Evolutionary conservation across 2,113 vertebrate species (phyloP).

Genomic region (Montifringilla adamsi): DNA sequence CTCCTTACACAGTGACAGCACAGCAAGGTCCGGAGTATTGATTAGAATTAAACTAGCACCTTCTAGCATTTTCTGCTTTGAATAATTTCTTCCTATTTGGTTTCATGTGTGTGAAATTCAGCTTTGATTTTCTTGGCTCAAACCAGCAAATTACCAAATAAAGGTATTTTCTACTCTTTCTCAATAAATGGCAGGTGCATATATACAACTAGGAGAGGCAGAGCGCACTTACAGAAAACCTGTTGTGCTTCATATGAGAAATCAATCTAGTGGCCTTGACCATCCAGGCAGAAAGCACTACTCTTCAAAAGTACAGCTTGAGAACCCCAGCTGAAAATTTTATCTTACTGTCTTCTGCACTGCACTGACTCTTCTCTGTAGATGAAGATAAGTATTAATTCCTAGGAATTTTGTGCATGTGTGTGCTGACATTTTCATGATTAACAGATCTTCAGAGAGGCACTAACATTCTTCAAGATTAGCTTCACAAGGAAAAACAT

Average conservation of each 20-base stretch:
- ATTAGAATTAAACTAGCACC: background rate
- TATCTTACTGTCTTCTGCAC: background rate
- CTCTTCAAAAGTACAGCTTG: background rate
- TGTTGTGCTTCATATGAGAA: background rate
- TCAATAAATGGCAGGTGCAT: background rate
- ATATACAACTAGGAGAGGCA: background rate
- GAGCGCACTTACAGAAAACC: background rate
- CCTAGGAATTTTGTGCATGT: background rate
- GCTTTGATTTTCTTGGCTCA: background rate
- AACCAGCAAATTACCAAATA: background rate
- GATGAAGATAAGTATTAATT: background rate
- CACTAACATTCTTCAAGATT: background rate
- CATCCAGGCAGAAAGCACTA: background rate
- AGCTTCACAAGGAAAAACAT: background rate
- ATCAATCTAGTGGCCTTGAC: background rate
- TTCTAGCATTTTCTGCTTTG: background rate
- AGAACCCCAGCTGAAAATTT: background rate
- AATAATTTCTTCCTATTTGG: background rate
- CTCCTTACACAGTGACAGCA: background rate
- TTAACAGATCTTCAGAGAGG: background rate
- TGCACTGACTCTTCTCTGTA: background rate
- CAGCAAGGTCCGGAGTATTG: background rate
- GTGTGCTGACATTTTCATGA: background rate
- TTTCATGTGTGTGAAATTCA: background rate
- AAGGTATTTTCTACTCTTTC: background rate